Base-by-base conservation (phyloP, 2,113 vertebrate genomes). In the Phodopus roborovskii region DNA sequence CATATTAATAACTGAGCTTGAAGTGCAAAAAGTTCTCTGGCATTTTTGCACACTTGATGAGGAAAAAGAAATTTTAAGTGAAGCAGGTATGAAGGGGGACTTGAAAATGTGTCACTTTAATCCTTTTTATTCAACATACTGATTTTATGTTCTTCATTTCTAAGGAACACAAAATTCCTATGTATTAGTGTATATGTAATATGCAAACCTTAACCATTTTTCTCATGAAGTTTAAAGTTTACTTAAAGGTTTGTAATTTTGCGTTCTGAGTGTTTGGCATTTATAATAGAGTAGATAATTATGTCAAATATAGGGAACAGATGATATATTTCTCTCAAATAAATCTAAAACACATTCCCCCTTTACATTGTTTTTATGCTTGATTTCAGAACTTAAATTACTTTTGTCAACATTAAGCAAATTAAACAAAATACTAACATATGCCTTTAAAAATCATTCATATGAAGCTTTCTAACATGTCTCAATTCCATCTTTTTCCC, bases 321-420 rank as follows among this genome's bases (percentile, higher is more conserved):
- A 1, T 48, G 22, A 6, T 24, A 60, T 5, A 70, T 5, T 83
- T 66, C 11, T 82, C 85, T n/a, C 33, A 60, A 90, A 71, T 90
- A 95, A 90, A 88, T 88, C 62, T 75, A 75, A 83, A 22, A 0
- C 36, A 70, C 4, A 10, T 79, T 36, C 77, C 81, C 73, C 3
- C 16, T 90, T 94, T 70, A 24, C 26, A 9, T 12, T 77, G 33
- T 7, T 12, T 91, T 28, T 9, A 9, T 77, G 26, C 39, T 94
- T 26, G 22, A 2, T 91, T 68, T 86, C 68, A 71, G 8, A 19
- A 88, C 16, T 92, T 66, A 39, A 4, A 12, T 75, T 90, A 13
- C 42, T 50, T 92, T 96, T 92, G 56, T 62, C 96, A 95, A 85
- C 11, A 86, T 16, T 36, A 62, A 42, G 11, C 24, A 92, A 33